These are phyloP conservation scores for Eutolmus rufibarbis DNA, from an alignment of 2,888 invertebrate species.

Conservation along the genomic window DNA sequence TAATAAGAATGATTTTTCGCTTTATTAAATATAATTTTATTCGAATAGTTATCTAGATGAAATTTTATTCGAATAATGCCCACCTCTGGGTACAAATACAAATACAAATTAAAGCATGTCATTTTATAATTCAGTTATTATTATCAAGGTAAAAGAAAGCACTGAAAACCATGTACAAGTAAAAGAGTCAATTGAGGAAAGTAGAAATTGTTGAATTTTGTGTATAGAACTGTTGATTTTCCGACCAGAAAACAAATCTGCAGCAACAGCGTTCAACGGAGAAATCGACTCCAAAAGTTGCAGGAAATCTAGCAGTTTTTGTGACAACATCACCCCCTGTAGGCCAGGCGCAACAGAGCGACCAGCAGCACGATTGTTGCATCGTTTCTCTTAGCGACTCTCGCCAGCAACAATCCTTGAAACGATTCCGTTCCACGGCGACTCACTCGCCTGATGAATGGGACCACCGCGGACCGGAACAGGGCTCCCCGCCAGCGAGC, in stretches of 20 bases:
- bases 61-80: no score
- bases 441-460: background rate
- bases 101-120: no score
- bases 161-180: no score
- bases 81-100: no score
- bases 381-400: background rate
- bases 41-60: no score
- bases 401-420: background rate
- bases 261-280: background rate
- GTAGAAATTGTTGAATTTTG: background rate
- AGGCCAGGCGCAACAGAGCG: background rate
- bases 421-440: background rate
- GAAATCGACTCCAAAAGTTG: background rate
- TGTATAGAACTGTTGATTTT: background rate
- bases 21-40: no score
- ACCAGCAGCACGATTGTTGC: background rate
- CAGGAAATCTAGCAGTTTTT: background rate
- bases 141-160: no score
- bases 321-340: background rate
- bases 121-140: no score
- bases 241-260: background rate
- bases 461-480: background rate
- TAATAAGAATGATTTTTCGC: no score
- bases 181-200: no score
- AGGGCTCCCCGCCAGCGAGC: background rate